phyloP scores from a whole-genome alignment of 2,888 invertebrate species.

The Rhaphigaster nebulosa region DNA sequence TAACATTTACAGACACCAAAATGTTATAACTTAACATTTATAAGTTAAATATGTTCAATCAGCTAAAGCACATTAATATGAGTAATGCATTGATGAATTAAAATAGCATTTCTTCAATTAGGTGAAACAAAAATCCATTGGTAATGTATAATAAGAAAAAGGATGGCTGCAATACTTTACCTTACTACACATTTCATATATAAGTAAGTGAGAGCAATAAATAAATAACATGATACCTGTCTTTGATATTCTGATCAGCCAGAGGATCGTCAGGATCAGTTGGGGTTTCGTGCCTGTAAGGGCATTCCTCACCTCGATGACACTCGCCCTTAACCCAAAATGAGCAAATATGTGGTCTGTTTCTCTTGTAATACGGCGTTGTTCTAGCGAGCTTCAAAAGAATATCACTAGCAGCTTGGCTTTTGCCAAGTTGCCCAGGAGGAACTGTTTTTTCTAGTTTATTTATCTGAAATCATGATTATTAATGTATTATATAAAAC shows the following conservation, averaged over 20 bases:
- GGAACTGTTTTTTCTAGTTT: slow-evolving; percentile 69
- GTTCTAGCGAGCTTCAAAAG: slow-evolving; percentile 90
- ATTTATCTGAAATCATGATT: slow-evolving; percentile 64
- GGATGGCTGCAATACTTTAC: too few relatives aligned
- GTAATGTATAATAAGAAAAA: too few relatives aligned
- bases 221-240: slow-evolving; percentile 71
- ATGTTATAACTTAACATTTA: too few relatives aligned
- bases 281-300: slow-evolving; percentile 95
- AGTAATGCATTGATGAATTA: too few relatives aligned
- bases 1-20: too few relatives aligned
- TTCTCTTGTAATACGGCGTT: slow-evolving; percentile 94
- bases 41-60: too few relatives aligned
- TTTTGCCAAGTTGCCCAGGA: slow-evolving; percentile 76
- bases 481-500: background rate
- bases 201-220: too few relatives aligned
- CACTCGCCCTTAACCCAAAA: slow-evolving; percentile 99
- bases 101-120: too few relatives aligned
- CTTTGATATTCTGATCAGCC: slow-evolving; percentile 95
- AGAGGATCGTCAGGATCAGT: slow-evolving; percentile 97
- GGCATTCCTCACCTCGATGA: slow-evolving; percentile 95
- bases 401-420: slow-evolving; percentile 85
- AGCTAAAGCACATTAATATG: too few relatives aligned
- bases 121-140: too few relatives aligned
- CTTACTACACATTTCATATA: too few relatives aligned
- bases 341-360: slow-evolving; percentile 95